Percentiles rank a stretch among this genome's conserved stretches.
phyloP scores from a whole-genome alignment of 2,113 vertebrate genomes.

The Austrofundulus limnaeus region DNA sequence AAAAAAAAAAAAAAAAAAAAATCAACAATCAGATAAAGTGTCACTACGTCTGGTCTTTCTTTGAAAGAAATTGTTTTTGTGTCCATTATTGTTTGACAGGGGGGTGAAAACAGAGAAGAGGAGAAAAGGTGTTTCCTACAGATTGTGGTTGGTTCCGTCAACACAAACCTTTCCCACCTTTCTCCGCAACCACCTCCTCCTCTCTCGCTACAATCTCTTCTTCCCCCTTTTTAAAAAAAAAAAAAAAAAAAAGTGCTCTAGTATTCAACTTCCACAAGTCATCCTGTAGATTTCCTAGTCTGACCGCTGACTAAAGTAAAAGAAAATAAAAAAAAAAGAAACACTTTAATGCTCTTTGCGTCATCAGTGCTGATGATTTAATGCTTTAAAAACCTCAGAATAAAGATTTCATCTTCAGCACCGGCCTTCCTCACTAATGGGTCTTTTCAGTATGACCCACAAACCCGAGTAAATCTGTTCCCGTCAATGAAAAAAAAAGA shows the following conservation, averaged over 20 bases:
- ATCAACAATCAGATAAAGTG: slow-evolving; percentile 54
- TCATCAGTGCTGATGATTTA: slow-evolving; percentile 1
- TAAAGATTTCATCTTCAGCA: neutral
- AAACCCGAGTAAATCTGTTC: slow-evolving; percentile 24
- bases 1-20: slow-evolving; percentile 12
- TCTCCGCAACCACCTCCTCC: slow-evolving; percentile 16
- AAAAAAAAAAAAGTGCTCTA: slow-evolving; percentile 77
- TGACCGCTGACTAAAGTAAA: slow-evolving; percentile 27
- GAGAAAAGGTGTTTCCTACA: slow-evolving; percentile 58
- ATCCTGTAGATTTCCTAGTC: slow-evolving; percentile 14
- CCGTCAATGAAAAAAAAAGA: slow-evolving; percentile 15
- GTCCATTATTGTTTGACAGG: slow-evolving; percentile 49
- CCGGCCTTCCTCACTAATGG: slow-evolving; percentile 10
- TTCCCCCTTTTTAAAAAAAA: slow-evolving; percentile 62
- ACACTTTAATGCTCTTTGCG: slow-evolving; percentile 22
- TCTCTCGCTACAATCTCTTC: slow-evolving; percentile 56
- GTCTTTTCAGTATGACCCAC: slow-evolving; percentile 16
- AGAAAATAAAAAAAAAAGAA: slow-evolving; percentile 26
- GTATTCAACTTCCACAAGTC: slow-evolving; percentile 67
- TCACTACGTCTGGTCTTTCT: slow-evolving; percentile 59
- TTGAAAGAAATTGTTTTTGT: slow-evolving; percentile 56
- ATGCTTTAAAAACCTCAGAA: neutral
- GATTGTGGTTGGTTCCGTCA: slow-evolving; percentile 39
- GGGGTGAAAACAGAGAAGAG: slow-evolving; percentile 38
- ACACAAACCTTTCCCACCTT: slow-evolving; percentile 36